Evolutionary conservation across 1,140 invertebrate genomes (phyloP).

Genomic region (Pseudomyrmex pallidus): DNA sequence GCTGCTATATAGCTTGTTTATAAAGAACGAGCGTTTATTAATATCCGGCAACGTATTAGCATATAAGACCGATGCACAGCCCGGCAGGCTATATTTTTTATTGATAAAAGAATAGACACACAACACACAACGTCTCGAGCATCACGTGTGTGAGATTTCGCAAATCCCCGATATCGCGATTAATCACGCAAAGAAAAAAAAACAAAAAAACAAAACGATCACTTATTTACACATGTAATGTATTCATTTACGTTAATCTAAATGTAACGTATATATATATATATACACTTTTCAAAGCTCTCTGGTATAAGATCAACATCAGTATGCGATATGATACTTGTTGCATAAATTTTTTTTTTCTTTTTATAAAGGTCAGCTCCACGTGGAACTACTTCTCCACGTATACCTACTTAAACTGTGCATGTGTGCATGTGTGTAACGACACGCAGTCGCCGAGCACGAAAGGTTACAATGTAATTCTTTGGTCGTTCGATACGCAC

Average conservation of each 20-base stretch:
- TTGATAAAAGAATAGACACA: background rate
- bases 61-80: background rate
- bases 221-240: background rate
- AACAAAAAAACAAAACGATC: background rate
- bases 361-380: conserved; percentile 37
- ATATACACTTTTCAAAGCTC: too few relatives aligned
- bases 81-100: background rate
- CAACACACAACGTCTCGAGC: background rate
- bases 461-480: conserved; percentile 42
- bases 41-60: background rate
- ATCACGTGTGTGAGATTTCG: background rate
- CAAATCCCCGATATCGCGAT: background rate
- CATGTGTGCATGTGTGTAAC: background rate
- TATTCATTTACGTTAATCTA: background rate
- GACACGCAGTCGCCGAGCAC: conserved; percentile 13
- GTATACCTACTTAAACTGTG: background rate
- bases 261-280: background rate
- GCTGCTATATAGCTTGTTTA: background rate
- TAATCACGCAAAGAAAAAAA: background rate
- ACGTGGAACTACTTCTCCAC: background rate
- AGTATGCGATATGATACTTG: background rate
- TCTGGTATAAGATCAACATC: background rate
- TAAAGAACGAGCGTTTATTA: conserved; percentile 22
- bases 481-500: conserved; percentile 5
- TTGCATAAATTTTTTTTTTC: background rate